Percentiles rank a stretch among this genome's conserved stretches.
Conservation (phyloP, 2,113 vertebrate species). For the Mustelus asterias region DNA sequence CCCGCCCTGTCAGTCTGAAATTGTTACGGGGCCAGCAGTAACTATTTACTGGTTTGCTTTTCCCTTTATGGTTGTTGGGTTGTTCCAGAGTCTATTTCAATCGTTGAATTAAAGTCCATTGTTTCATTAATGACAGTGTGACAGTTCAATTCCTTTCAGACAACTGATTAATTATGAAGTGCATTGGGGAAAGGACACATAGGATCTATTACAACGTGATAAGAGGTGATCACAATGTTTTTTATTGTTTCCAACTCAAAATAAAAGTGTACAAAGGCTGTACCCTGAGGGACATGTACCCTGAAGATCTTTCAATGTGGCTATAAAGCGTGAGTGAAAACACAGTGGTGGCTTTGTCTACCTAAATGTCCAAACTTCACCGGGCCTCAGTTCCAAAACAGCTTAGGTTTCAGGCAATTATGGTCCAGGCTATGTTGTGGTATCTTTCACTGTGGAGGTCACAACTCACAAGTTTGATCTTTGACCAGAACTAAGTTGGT, state of each 20-base stretch:
- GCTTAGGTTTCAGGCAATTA: neutral
- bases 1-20: neutral
- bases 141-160: slow-evolving; percentile 19
- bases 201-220: slow-evolving; percentile 11
- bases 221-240: neutral
- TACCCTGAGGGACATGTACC: neutral
- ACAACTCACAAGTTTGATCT: neutral
- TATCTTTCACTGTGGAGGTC: neutral
- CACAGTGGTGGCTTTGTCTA: neutral
- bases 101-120: neutral
- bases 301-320: neutral
- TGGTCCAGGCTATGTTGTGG: neutral
- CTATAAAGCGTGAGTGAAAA: neutral
- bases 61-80: neutral
- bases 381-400: neutral
- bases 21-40: neutral
- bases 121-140: neutral
- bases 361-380: neutral
- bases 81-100: neutral
- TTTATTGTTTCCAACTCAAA: neutral
- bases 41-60: neutral
- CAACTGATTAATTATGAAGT: neutral
- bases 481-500: neutral
- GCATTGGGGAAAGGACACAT: neutral
- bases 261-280: neutral